Evolutionary conservation across 2,888 invertebrate genomes (phyloP), one percentile per base, ranked within the genome.

Genomic region (Chloroclysta siterata): DNA sequence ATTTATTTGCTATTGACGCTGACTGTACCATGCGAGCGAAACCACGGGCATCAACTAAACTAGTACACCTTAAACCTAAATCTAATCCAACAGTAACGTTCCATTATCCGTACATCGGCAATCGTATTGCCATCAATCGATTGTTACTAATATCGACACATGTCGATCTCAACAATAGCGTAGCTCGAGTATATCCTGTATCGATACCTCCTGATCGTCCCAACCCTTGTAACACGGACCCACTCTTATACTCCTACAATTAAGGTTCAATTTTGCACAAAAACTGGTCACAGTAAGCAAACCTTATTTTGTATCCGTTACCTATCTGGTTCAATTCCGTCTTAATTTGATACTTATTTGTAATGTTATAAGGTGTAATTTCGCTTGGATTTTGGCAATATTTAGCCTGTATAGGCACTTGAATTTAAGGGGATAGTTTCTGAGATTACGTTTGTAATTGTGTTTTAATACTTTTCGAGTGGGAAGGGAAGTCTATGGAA

Each of bases 391-490:
- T 48, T 15, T 14, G 17, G 17, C 13, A 47, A 17, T 63, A 47
- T 42, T 57, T 61, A 59, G 66, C 47, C 42, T 61, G 69, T 85
- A 83, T 85, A 84, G 82, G 84, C 80, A 85, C 89, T 90, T 82
- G 73, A 67, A 85, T 86, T 79, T 85, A 82, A 84, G 88, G 85
- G 89, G 87, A 87, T 87, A 83, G 83, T 79, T 82, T 74, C 70
- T 70, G 81, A 83, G 88, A 89, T 89, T 88, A 87, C 83, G 81
- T 83, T 84, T 75, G 88, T 89, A 87, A 89, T 88, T 89, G 87
- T 87, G 77, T 83, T 82, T 80, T 85, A 88, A 90, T 90, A 81
- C 80, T 76, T 77, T 82, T 83, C 76, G 75, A 86, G 85, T 85
- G 77, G 78, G 72, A 73, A 72, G 70, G 71, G 72, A 73, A 65